Evolutionary conservation across 2,888 invertebrate species (phyloP).

Genomic region (Thecocarcelia acutangulata): DNA sequence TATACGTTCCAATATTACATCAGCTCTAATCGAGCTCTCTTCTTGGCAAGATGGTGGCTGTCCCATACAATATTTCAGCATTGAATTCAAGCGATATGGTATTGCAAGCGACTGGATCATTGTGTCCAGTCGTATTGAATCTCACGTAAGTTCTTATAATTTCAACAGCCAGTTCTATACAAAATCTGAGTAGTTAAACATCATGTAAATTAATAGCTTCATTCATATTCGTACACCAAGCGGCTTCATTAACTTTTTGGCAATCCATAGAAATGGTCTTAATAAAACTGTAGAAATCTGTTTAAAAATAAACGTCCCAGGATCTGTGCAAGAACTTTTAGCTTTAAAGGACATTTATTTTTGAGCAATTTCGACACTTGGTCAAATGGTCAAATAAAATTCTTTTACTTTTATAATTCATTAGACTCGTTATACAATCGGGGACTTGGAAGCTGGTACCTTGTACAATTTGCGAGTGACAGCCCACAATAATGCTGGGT

Average conservation of each 20-base stretch:
- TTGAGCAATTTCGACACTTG: background rate
- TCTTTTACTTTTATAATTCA: conserved; percentile 3
- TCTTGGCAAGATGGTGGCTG: conserved; percentile 92
- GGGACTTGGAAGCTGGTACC: conserved; percentile 82
- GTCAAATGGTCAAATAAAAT: background rate
- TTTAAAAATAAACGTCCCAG: conserved; percentile 42
- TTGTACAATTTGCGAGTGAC: conserved; percentile 83
- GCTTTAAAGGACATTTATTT: conserved; percentile 37
- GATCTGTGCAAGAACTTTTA: background rate
- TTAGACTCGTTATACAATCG: conserved; percentile 81
- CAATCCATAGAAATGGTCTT: conserved; percentile 62
- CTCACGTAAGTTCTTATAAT: conserved; percentile 78
- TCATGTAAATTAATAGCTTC: conserved; percentile 63
- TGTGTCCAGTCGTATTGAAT: conserved; percentile 83
- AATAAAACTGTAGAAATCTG: background rate
- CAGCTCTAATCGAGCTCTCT: conserved; percentile 88
- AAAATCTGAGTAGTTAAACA: conserved; percentile 44
- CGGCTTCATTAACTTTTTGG: conserved; percentile 62
- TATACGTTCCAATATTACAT: conserved; percentile 88
- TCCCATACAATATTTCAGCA: conserved; percentile 86
- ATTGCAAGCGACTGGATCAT: conserved; percentile 80
- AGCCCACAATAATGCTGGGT: conserved; percentile 85
- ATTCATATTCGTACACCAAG: conserved; percentile 59
- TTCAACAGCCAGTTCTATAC: conserved; percentile 29
- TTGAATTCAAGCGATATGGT: conserved; percentile 79